phyloP scores from a whole-genome alignment of 1,140 invertebrate genomes.

The Aporrectodea caliginosa region DNA sequence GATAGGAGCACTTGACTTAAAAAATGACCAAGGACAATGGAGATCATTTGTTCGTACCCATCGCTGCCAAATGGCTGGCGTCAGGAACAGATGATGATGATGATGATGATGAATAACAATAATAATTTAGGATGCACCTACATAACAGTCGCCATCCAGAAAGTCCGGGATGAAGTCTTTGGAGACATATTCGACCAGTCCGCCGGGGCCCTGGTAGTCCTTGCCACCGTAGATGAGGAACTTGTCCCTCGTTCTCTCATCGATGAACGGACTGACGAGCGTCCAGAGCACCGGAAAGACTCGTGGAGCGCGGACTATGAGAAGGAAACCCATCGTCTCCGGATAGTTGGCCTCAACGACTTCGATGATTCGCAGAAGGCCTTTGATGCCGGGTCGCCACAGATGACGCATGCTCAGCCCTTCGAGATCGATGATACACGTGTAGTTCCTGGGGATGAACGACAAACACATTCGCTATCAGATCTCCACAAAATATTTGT shows the following conservation, averaged over 20 bases:
- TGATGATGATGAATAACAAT: too few relatives aligned
- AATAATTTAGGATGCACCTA: conserved; percentile 54
- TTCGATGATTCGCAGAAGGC: conserved; percentile 87
- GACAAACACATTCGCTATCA: too few relatives aligned
- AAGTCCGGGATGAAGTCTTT: conserved; percentile 85
- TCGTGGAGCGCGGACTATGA: conserved; percentile 80
- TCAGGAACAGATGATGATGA: too few relatives aligned
- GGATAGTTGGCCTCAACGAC: conserved; percentile 94
- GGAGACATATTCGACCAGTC: conserved; percentile 80
- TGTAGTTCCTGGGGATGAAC: conserved; percentile 67
- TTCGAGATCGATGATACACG: conserved; percentile 84
- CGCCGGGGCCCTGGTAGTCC: conserved; percentile 72
- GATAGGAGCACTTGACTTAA: too few relatives aligned
- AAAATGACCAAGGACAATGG: too few relatives aligned
- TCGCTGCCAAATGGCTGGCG: too few relatives aligned
- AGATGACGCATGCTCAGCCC: conserved; percentile 92
- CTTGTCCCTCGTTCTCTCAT: conserved; percentile 90
- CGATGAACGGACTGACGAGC: conserved; percentile 92
- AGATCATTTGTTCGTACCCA: too few relatives aligned
- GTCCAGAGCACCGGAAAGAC: conserved; percentile 98
- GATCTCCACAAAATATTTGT: too few relatives aligned
- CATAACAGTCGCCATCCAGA: conserved; percentile 80
- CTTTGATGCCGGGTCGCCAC: conserved; percentile 87
- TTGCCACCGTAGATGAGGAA: conserved; percentile 89
- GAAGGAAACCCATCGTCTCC: conserved; percentile 82